Conservation (phyloP, 2,113 vertebrate genomes). For the Chunga burmeisteri region DNA sequence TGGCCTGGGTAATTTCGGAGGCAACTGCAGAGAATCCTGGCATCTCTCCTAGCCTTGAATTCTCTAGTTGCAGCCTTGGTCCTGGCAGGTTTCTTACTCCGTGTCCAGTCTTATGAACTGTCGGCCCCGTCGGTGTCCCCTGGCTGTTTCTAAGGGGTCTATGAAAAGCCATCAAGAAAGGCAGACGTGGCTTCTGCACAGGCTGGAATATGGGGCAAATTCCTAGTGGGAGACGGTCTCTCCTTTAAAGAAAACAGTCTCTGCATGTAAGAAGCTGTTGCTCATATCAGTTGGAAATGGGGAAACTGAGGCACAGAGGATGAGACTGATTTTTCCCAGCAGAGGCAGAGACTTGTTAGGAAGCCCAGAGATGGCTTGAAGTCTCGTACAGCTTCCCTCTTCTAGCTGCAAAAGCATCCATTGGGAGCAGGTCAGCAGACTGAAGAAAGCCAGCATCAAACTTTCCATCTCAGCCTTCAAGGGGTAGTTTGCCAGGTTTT, state of each 20-base stretch:
- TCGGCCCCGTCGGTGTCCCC: neutral
- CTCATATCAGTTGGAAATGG: neutral
- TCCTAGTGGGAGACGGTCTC: neutral
- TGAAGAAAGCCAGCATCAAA: neutral
- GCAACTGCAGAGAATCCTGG: neutral
- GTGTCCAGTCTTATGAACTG: neutral
- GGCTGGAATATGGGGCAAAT: neutral
- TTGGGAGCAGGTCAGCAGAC: neutral
- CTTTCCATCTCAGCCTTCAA: neutral
- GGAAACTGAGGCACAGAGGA: neutral
- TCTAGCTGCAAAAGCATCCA: neutral
- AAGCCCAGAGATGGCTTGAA: neutral
- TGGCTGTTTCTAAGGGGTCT: neutral
- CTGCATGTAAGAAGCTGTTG: neutral
- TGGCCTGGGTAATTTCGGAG: neutral
- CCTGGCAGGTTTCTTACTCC: neutral
- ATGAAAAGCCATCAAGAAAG: neutral
- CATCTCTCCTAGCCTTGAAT: neutral
- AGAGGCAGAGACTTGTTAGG: neutral
- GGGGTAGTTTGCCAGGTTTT: neutral
- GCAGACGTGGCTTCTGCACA: neutral
- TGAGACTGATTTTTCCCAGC: neutral
- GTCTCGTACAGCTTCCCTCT: neutral
- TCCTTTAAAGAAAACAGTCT: neutral
- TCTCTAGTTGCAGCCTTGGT: neutral